Evolutionary conservation across 92 coral and sea anemone species (phyloP).

Genomic region (Paragorgia papillata): DNA sequence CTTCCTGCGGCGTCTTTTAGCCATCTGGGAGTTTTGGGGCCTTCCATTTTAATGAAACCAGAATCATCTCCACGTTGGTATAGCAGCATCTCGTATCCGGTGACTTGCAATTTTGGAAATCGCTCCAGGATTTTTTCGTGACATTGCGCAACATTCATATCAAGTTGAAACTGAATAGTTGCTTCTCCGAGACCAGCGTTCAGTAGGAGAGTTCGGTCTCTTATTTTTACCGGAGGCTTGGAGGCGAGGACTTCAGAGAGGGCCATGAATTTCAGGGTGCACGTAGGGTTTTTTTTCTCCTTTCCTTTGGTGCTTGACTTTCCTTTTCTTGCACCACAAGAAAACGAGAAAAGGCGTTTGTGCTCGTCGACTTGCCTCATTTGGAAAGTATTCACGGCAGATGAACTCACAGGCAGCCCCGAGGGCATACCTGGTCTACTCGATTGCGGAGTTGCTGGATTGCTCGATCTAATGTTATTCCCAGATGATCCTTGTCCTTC

Average conservation of each 20-base stretch:
- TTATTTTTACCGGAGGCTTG: conserved; percentile 57
- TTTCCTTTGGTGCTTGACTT: conserved; percentile 18
- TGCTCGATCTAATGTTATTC: no score
- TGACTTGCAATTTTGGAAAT: conserved; percentile 49
- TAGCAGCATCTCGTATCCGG: conserved; percentile 55
- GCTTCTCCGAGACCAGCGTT: conserved; percentile 65
- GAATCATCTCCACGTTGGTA: conserved; percentile 54
- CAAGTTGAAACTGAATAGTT: conserved; percentile 50
- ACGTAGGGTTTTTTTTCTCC: conserved; percentile 50
- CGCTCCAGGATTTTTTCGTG: conserved; percentile 55
- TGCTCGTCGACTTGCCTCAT: conserved; percentile 21
- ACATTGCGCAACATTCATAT: conserved; percentile 45
- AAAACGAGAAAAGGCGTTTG: conserved; percentile 16
- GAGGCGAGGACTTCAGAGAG: conserved; percentile 43
- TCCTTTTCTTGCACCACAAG: background rate
- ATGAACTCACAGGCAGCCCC: conserved; percentile 25
- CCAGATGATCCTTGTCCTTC: no score
- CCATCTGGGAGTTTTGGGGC: conserved; percentile 49
- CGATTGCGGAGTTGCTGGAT: no score
- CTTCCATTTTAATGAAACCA: conserved; percentile 19
- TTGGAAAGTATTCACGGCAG: background rate
- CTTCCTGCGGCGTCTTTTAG: conserved; percentile 60
- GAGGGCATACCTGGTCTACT: background rate
- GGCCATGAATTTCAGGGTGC: conserved; percentile 55
- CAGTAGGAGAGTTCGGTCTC: conserved; percentile 48